Evolutionary conservation across 2,797 vertebrate species (phyloP).

Genomic region (Poeciliopsis presidionis): DNA sequence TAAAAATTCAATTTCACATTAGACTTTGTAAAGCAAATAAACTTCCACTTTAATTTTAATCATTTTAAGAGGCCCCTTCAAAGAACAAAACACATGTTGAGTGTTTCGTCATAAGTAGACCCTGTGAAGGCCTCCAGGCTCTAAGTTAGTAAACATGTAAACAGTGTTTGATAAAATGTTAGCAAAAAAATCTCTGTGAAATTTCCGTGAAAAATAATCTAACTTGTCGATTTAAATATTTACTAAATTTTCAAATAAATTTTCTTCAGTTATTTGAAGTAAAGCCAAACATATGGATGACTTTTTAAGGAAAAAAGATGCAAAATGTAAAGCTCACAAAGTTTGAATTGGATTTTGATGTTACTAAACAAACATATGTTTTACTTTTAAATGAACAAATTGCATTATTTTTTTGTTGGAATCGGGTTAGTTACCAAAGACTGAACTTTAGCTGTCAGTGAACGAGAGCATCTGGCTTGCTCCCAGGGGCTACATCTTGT

Average conservation of each 20-base stretch:
- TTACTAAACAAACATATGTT: background rate
- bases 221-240: background rate
- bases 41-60: background rate
- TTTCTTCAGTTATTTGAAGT: background rate
- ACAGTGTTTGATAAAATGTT: background rate
- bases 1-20: background rate
- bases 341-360: background rate
- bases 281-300: background rate
- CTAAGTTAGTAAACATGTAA: background rate
- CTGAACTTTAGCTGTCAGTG: conserved; percentile 14
- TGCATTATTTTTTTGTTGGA: background rate
- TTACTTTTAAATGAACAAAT: background rate
- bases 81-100: background rate
- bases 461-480: conserved; percentile 4
- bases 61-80: background rate
- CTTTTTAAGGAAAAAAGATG: background rate
- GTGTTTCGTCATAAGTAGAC: background rate
- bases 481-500: conserved; percentile 43
- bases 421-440: background rate
- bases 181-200: too few species aligned
- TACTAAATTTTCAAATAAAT: too few species aligned
- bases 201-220: too few species aligned
- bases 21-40: background rate
- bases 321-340: background rate
- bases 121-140: background rate